phyloP scores from a whole-genome alignment of 2,888 invertebrate species.

The Parnassius orleans region DNA sequence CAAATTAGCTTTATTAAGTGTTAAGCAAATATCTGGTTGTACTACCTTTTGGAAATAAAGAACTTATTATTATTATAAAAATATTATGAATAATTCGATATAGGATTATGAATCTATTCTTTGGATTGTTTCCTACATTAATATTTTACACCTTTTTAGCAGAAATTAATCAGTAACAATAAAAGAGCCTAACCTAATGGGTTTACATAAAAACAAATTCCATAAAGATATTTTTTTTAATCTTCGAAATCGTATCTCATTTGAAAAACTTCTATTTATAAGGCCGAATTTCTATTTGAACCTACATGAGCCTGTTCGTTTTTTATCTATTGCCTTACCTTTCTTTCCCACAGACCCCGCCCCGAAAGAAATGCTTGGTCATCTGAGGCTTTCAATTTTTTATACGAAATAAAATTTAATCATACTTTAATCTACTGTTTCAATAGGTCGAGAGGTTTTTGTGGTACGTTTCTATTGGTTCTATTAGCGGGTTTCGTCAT shows the following conservation, averaged over 20 bases:
- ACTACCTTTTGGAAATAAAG: no score
- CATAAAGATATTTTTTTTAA: no score
- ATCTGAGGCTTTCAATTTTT: constrained; percentile 51
- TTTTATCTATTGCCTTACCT: constrained; percentile 36
- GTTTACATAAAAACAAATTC: no score
- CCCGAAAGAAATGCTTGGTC: constrained; percentile 60
- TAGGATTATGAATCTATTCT: no score
- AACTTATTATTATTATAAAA: no score
- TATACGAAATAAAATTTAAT: constrained; percentile 63
- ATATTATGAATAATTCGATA: no score
- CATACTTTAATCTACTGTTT: constrained; percentile 73
- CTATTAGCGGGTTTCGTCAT: constrained; percentile 33
- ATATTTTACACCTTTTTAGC: no score
- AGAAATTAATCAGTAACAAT: no score
- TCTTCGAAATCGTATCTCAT: not conserved
- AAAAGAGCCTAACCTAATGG: no score
- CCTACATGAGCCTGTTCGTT: constrained; percentile 48
- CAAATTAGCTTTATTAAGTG: no score
- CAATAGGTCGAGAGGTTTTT: constrained; percentile 52
- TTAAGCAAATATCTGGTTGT: no score
- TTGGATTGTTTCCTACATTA: no score
- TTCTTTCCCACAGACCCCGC: constrained; percentile 55
- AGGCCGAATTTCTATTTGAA: constrained; percentile 33
- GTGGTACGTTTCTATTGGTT: constrained; percentile 36
- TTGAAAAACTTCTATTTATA: constrained; percentile 31